These are phyloP conservation scores for Lineus longissimus DNA, from an alignment of 1,140 invertebrate species.

Conservation along the genomic window DNA sequence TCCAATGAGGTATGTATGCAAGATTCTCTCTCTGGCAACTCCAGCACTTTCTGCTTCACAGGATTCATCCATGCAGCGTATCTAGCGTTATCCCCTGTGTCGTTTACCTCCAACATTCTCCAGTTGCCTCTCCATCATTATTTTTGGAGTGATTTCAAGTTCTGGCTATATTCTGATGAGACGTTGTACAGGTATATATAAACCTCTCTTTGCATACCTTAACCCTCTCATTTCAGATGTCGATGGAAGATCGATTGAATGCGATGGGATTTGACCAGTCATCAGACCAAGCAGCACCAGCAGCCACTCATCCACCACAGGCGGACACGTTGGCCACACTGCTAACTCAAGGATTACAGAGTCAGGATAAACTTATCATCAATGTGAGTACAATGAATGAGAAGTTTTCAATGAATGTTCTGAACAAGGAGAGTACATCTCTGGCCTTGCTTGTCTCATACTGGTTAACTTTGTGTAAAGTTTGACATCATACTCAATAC, in stretches of 20 bases:
- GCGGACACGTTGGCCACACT: slow-evolving; percentile 42
- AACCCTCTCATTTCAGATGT: slow-evolving; percentile 31
- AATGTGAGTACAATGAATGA: slow-evolving; percentile 33
- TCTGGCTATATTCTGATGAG: neutral
- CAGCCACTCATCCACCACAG: slow-evolving; percentile 30
- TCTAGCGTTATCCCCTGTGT: too few species aligned
- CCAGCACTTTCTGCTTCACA: neutral
- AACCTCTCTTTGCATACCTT: neutral
- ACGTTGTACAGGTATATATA: neutral
- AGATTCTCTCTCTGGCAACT: neutral
- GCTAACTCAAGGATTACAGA: slow-evolving; percentile 47
- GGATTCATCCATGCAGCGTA: neutral
- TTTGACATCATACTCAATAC: too few species aligned
- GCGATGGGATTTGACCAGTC: slow-evolving; percentile 40
- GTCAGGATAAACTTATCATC: slow-evolving; percentile 42
- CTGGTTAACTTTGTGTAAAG: too few species aligned
- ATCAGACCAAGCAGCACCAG: neutral
- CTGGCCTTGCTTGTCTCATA: neutral
- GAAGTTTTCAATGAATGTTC: neutral
- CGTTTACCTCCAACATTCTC: too few species aligned
- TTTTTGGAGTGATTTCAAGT: neutral
- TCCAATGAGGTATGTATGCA: slow-evolving; percentile 33
- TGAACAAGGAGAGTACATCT: neutral
- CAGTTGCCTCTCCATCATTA: too few species aligned
- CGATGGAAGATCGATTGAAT: slow-evolving; percentile 44